Percentiles rank a stretch among this genome's conserved stretches.
Evolutionary conservation across 2,113 vertebrate species (phyloP).

Genomic region (Boulengeromyrus knoepffleri): DNA sequence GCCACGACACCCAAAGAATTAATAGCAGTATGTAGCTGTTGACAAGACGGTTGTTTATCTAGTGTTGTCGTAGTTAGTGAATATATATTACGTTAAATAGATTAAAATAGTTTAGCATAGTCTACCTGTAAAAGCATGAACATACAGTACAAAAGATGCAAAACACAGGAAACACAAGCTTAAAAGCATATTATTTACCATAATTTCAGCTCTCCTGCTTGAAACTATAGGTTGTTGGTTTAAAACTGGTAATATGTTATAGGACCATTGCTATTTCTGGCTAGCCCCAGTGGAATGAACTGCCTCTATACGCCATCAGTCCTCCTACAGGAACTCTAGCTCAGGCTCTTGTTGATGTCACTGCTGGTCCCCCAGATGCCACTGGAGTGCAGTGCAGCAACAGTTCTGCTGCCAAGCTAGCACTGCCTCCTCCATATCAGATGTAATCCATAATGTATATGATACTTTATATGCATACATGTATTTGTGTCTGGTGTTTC

Average conservation of each 20-base stretch:
- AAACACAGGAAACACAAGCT: background rate
- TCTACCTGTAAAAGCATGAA: background rate
- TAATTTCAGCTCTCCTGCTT: background rate
- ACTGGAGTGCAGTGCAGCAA: background rate
- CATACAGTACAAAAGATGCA: background rate
- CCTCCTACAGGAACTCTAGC: background rate
- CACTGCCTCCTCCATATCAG: background rate
- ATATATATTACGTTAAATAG: background rate
- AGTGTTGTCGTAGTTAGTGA: background rate
- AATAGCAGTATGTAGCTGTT: background rate
- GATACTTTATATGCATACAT: background rate
- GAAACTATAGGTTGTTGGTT: background rate
- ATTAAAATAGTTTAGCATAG: background rate
- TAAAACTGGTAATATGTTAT: background rate
- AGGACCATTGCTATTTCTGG: background rate
- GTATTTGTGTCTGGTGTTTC: background rate
- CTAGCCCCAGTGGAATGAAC: background rate
- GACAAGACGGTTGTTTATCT: background rate
- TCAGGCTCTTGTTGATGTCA: background rate
- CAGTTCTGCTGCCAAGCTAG: background rate
- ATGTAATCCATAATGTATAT: background rate
- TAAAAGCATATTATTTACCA: background rate
- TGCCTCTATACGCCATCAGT: background rate
- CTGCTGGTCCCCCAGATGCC: background rate
- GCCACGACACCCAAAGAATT: background rate